phyloP scores from a whole-genome alignment of 2,797 vertebrate genomes.

The Molothrus aeneus region DNA sequence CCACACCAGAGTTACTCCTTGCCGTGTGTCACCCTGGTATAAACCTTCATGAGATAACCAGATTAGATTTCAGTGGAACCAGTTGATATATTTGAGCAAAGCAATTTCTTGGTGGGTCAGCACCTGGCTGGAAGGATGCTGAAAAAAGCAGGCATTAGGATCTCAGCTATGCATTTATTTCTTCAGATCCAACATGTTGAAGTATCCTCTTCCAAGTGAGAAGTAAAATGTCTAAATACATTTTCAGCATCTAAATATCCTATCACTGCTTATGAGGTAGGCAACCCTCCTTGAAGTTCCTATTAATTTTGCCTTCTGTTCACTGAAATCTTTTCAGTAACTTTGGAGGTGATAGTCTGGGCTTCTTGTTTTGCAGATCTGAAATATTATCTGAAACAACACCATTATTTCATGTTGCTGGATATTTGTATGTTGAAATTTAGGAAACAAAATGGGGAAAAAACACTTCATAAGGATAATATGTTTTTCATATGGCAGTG shows the following conservation, averaged over 20 bases:
- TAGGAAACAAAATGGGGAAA: neutral
- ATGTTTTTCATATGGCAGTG: neutral
- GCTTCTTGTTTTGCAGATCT: neutral
- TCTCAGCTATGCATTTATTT: neutral
- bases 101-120: neutral
- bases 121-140: neutral
- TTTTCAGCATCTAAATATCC: neutral
- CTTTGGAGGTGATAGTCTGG: neutral
- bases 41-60: neutral
- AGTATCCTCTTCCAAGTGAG: neutral
- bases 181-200: neutral
- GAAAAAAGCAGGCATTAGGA: neutral
- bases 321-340: neutral
- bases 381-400: neutral
- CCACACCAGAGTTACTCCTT: neutral
- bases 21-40: fast-evolving
- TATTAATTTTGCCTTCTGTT: neutral
- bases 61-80: neutral
- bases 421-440: neutral
- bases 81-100: neutral
- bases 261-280: neutral
- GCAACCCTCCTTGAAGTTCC: neutral
- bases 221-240: neutral
- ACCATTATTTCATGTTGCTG: neutral
- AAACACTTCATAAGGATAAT: neutral